phyloP scores from a whole-genome alignment of 2,797 vertebrate genomes.

The Tangara arthus region DNA sequence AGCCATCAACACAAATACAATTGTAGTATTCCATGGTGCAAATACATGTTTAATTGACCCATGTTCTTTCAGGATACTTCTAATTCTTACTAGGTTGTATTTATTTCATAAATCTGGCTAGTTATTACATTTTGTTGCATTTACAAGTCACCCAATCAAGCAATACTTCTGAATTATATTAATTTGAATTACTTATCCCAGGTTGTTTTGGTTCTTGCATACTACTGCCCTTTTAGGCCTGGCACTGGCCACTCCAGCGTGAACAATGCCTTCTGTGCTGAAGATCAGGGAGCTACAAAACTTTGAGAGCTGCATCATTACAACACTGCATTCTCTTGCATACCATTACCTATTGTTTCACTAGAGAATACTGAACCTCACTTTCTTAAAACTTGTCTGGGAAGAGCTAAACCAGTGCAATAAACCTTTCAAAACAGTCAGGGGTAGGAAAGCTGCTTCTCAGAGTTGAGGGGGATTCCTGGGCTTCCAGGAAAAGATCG shows the following conservation, averaged over 20 bases:
- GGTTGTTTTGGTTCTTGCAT: not conserved
- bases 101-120: not conserved
- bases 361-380: not conserved
- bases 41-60: not conserved
- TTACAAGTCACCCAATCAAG: not conserved
- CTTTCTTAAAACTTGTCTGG: not conserved
- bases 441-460: not conserved
- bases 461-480: not conserved
- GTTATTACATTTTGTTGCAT: not conserved
- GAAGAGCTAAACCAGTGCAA: not conserved
- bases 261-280: not conserved
- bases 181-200: not conserved
- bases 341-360: not conserved
- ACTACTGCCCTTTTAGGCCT: not conserved
- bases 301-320: not conserved
- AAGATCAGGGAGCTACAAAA: not conserved
- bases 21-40: not conserved
- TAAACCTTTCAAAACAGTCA: not conserved
- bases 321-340: not conserved
- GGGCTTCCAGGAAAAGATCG: not conserved
- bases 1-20: not conserved
- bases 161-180: not conserved
- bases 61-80: not conserved
- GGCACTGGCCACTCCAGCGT: not conserved
- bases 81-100: not conserved